Base-by-base conservation (phyloP, 2,888 invertebrate genomes). In the Acleris laterana region DNA sequence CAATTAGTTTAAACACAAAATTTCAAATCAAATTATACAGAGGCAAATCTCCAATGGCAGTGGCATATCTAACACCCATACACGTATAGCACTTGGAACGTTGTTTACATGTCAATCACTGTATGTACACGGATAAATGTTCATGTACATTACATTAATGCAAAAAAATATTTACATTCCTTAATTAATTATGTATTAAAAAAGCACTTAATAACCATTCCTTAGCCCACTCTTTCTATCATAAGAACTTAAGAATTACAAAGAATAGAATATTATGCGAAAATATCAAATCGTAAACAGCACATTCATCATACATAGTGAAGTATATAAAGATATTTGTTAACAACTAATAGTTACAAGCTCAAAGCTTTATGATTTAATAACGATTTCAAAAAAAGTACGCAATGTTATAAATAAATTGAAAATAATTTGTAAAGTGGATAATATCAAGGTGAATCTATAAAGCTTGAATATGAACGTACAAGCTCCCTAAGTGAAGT, bases 161-260 rank as follows among this genome's bases (percentile, higher is more conserved):
- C 89, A 90, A 91, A 91, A 28, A 87, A 83, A 89, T 93, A 91
- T 91, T 85, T 91, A 93, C 91, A 92, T 75, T 79, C 77, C 85
- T 83, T 86, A 88, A 79, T 83, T 79, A 81, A 78, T 83, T 84
- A 80, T 79, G 77, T 82, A 72, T 84, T 80, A 86, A 89, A 89
- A 59, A 89, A 90, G 89, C 90, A 89, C 88, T 89, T 88, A 85
- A 80, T 77, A 83, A 79, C 80, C 83, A 78, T 80, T 81, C 80
- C 79, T 76, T 75, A 79, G 77, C 81, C 79, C 77, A 75, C 81
- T 77, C 79, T 78, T 68, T 69, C 71, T 75, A 79, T 77, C 73
- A 79, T 81, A 79, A 78, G 71, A 77, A 78, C 65, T 68, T 68
- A 69, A 52, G 55, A 49, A 58, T 46, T 62, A 52, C 19, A 66